Percentiles rank a stretch among this genome's conserved stretches.
Conservation (phyloP, 2,888 invertebrate genomes). For the Hydroisotoma schaefferi region DNA sequence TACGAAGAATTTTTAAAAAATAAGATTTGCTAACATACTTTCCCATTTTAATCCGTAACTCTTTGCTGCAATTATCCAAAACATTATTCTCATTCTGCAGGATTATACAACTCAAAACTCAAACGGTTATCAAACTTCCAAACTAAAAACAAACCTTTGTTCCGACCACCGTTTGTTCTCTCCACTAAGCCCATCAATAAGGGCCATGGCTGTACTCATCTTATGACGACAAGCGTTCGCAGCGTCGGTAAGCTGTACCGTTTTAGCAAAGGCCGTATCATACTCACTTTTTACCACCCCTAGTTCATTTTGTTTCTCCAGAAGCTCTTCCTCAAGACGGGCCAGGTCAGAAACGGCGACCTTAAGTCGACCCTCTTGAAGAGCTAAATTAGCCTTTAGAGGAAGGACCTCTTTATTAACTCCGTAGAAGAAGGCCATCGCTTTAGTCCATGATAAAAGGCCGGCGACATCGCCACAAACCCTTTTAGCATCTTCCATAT, state of each 20-base stretch:
- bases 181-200: slow-evolving; percentile 91
- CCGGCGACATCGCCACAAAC: slow-evolving; percentile 97
- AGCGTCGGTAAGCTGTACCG: slow-evolving; percentile 84
- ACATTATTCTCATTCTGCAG: slow-evolving; percentile 25
- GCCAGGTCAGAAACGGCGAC: slow-evolving; percentile 87
- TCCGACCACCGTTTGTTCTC: slow-evolving; percentile 89
- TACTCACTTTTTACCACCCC: slow-evolving; percentile 88
- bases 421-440: slow-evolving; percentile 91
- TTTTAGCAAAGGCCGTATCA: slow-evolving; percentile 88
- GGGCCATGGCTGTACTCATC: slow-evolving; percentile 93
- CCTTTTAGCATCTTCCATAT: slow-evolving; percentile 91
- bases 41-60: slow-evolving; percentile 83
- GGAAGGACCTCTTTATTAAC: slow-evolving; percentile 96
- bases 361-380: slow-evolving; percentile 74
- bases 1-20: background rate
- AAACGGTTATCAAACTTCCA: background rate
- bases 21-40: slow-evolving; percentile 48
- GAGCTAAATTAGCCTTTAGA: slow-evolving; percentile 81
- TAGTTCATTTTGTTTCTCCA: slow-evolving; percentile 84
- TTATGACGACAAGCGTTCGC: slow-evolving; percentile 88
- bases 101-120: background rate
- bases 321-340: slow-evolving; percentile 79
- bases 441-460: slow-evolving; percentile 90
- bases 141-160: slow-evolving; percentile 57
- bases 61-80: slow-evolving; percentile 60